Conservation (phyloP, 30 jellyfish, hydroid and myxozoan genomes). For the Chironex yamaguchii region DNA sequence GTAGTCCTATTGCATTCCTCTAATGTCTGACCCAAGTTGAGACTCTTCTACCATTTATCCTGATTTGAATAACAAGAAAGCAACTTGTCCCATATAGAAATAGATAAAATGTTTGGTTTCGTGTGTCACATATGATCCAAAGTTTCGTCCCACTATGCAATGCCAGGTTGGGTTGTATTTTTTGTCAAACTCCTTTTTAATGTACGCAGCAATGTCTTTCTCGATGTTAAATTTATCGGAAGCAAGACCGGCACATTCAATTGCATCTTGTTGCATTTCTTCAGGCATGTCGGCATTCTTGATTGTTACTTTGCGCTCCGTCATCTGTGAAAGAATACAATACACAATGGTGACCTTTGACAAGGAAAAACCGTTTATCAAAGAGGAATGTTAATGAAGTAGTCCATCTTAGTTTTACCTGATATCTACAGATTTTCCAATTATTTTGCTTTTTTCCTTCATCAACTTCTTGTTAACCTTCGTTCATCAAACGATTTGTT, state of each 20-base stretch:
- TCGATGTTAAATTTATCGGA: constrained; percentile 92
- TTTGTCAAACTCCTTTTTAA: constrained; percentile 95
- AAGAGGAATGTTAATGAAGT: too few relatives aligned
- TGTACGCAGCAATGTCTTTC: constrained; percentile 96
- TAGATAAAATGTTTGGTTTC: constrained; percentile 97
- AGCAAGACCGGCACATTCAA: constrained; percentile 97
- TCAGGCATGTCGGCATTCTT: constrained; percentile 99
- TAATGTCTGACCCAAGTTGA: too few relatives aligned
- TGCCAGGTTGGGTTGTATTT: constrained; percentile 99
- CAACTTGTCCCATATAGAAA: constrained; percentile 99
- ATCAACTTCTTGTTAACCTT: too few relatives aligned
- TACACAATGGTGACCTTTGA: not conserved
- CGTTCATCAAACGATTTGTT: too few relatives aligned
- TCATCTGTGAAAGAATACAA: constrained; percentile 65
- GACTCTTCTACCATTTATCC: too few relatives aligned
- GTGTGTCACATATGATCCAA: constrained; percentile 98
- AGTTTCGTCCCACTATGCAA: constrained; percentile 97
- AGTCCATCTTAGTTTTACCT: too few relatives aligned
- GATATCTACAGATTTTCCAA: too few relatives aligned
- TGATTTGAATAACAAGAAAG: constrained; percentile 93
- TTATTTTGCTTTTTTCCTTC: too few relatives aligned
- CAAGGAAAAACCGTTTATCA: too few relatives aligned
- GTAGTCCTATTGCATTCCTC: too few relatives aligned
- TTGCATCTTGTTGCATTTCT: constrained; percentile 98
- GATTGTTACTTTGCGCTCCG: constrained; percentile 91